These are phyloP conservation scores for Pseudomyrmex pallidus DNA, from an alignment of 1,140 invertebrate genomes.

Conservation along the genomic window DNA sequence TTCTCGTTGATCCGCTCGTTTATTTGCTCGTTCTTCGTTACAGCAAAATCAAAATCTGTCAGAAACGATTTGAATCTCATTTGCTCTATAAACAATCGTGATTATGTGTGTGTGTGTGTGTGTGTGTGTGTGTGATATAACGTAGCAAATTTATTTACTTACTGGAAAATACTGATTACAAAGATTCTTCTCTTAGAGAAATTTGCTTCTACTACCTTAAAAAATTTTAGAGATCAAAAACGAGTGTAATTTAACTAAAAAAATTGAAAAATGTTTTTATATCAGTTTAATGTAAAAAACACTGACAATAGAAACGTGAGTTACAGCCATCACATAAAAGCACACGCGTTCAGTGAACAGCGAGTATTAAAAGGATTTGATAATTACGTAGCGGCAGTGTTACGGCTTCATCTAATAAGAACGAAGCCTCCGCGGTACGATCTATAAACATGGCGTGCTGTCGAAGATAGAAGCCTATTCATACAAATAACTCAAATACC, in stretches of 20 bases:
- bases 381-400: slow-evolving; percentile 74
- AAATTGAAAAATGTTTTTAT: too few relatives aligned
- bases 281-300: neutral
- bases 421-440: slow-evolving; percentile 76
- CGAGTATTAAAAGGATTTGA: slow-evolving; percentile 74
- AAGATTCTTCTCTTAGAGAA: neutral
- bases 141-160: neutral
- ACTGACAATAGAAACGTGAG: neutral
- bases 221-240: neutral
- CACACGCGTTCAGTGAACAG: slow-evolving; percentile 46
- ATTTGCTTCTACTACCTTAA: neutral
- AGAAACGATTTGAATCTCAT: slow-evolving; percentile 1
- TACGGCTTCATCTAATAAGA: slow-evolving; percentile 83
- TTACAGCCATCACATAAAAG: neutral
- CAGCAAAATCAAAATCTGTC: neutral
- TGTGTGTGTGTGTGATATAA: too few relatives aligned
- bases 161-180: neutral
- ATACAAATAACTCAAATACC: slow-evolving; percentile 45
- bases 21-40: neutral
- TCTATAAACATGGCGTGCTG: slow-evolving; percentile 57
- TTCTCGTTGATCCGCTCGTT: slow-evolving; percentile 53
- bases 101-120: too few relatives aligned
- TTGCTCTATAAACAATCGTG: slow-evolving; percentile 24
- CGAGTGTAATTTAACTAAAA: too few relatives aligned
- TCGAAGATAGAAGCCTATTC: slow-evolving; percentile 33